Conservation (phyloP, 2,113 vertebrate genomes). For the Tachysurus fulvidraco region DNA sequence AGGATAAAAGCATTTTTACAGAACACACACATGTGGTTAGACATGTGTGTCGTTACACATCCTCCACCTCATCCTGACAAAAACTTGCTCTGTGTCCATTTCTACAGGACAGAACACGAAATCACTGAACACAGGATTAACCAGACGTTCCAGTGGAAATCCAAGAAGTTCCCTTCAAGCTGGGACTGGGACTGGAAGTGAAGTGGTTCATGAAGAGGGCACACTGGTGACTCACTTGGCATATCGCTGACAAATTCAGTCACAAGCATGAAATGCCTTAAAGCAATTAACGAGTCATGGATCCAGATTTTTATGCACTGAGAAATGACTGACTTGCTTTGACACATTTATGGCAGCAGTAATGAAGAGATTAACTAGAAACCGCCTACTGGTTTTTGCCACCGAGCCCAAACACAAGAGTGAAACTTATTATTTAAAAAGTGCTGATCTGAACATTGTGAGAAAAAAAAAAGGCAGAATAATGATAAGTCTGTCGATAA, state of each 20-base stretch:
- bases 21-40: not conserved
- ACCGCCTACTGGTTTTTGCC: slow-evolving; percentile 28
- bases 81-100: not conserved
- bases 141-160: slow-evolving; percentile 39
- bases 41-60: not conserved
- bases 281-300: slow-evolving; percentile 46
- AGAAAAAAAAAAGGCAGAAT: not conserved
- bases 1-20: not conserved
- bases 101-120: slow-evolving; percentile 16
- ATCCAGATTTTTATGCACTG: slow-evolving; percentile 17
- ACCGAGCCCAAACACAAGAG: not conserved
- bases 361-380: slow-evolving; percentile 29
- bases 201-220: slow-evolving; percentile 37
- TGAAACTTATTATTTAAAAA: slow-evolving; percentile 19
- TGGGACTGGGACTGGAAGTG: slow-evolving; percentile 3
- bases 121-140: slow-evolving; percentile 6
- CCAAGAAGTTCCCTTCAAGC: slow-evolving; percentile 23
- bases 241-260: slow-evolving; percentile 24
- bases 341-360: slow-evolving; percentile 46
- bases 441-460: not conserved
- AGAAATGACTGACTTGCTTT: slow-evolving; percentile 41
- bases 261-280: slow-evolving; percentile 38
- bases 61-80: not conserved
- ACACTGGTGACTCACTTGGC: slow-evolving; percentile 40
- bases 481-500: not conserved